Conservation (phyloP, 2,797 vertebrate genomes). For the Sciaenops ocellatus region DNA sequence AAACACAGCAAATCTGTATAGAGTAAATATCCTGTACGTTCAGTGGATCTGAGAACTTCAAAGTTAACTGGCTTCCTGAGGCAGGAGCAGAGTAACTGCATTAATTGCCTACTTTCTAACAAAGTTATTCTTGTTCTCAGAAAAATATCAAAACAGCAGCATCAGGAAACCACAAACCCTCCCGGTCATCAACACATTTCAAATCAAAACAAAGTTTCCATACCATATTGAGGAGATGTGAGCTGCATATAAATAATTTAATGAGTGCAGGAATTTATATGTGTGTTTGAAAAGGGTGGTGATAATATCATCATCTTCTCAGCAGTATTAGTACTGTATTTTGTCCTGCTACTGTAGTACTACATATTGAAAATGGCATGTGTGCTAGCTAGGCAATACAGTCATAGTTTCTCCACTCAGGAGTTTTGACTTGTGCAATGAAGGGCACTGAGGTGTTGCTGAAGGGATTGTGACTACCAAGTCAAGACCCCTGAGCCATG, state of each 20-base stretch:
- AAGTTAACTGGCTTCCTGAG: slow-evolving; percentile 75
- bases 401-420: slow-evolving; percentile 40
- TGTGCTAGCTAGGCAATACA: slow-evolving; percentile 31
- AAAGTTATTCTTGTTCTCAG: slow-evolving; percentile 75
- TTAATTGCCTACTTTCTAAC: slow-evolving; percentile 73
- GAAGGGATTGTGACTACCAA: slow-evolving; percentile 66
- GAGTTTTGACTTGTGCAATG: slow-evolving; percentile 63
- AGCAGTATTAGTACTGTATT: slow-evolving; percentile 24
- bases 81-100: slow-evolving; percentile 56
- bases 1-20: slow-evolving; percentile 75
- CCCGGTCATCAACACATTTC: slow-evolving; percentile 50
- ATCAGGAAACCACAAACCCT: slow-evolving; percentile 65
- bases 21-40: slow-evolving; percentile 82
- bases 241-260: slow-evolving; percentile 35
- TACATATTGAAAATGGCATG: slow-evolving; percentile 50
- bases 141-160: slow-evolving; percentile 62
- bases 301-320: slow-evolving; percentile 33
- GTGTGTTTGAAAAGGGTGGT: slow-evolving; percentile 32
- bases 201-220: slow-evolving; percentile 61
- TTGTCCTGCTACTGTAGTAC: slow-evolving; percentile 27
- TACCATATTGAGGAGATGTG: slow-evolving; percentile 41
- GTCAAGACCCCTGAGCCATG: slow-evolving; percentile 58
- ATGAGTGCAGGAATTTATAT: slow-evolving; percentile 21
- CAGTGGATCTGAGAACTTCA: slow-evolving; percentile 73
- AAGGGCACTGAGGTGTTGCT: slow-evolving; percentile 68